Base-by-base conservation (phyloP, 2,888 invertebrate species). In the Caenorhabditis afra region DNA sequence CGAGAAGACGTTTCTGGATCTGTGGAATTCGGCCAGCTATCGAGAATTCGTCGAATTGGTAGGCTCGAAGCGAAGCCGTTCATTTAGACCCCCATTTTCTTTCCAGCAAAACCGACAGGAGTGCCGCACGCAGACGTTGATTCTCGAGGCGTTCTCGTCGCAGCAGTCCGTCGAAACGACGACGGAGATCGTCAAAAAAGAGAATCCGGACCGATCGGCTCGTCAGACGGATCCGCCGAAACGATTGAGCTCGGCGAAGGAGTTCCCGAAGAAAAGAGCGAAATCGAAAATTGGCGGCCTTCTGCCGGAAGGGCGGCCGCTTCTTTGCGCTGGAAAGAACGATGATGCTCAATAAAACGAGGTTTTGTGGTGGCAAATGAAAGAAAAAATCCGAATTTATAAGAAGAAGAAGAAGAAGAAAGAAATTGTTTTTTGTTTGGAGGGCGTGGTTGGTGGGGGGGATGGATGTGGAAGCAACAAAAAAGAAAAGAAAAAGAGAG, bases 11-110 rank as follows among this genome's bases (percentile, higher is more conserved):
- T 73, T 73, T 14, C 10, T 64, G 41, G 73, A 73, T 58, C 44
- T 73, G 52, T 73, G 73, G 73, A 58, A 64, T 18, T 64, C 57
- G 16, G 64, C 57, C 14, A 73, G 73, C 41, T 73, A 73, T 52
- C 64, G 73, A 11, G 73, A 73, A n/a, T 49, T 65, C 0, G 50
- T 73, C 16, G 4, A 29, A 7, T 29, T 29, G 29, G n/a, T 58
- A n/a, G n/a, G n/a, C n/a, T n/a, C n/a, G n/a, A n/a, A n/a, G n/a
- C n/a, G n/a, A n/a, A n/a, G n/a, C n/a, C n/a, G n/a, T n/a, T n/a
- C n/a, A n/a, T n/a, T n/a, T n/a, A n/a, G n/a, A n/a, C n/a, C n/a
- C n/a, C n/a, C n/a, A n/a, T n/a, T n/a, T n/a, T n/a, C n/a, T 41
- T 41, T 41, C 3, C 14, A 14, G 41, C 41, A 41, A 41, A 41